Evolutionary conservation across 2,888 invertebrate genomes (phyloP), one percentile per base, ranked within the genome.

Genomic region (Drosophila diplacantha): DNA sequence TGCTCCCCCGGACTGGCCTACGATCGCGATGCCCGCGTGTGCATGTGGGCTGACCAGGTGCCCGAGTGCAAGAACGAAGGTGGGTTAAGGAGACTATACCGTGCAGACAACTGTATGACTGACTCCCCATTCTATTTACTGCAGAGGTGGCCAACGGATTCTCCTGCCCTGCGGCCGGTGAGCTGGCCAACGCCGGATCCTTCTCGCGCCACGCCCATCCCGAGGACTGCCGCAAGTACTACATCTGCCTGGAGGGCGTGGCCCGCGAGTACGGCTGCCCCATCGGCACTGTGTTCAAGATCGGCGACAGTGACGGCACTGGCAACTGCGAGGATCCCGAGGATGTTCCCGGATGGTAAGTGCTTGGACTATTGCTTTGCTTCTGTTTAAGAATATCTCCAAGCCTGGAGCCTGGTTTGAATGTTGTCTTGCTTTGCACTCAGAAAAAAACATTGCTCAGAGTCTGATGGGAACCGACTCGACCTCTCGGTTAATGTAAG

Each of bases 31-130:
- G 93, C 96, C 53, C 93, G 97, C 77, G 95, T 96, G 59, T 96
- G 96, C 90, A 96, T 97, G 95, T 96, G 98, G 98, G 95, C 97
- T 81, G 96, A 98, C 90, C 95, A 96, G 90, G 95, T 96, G 64
- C 94, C 96, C 53, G 94, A 97, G 89, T 97, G 97, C 91, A 95
- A 91, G 89, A 92, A 92, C 86, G 95, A 96, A 89, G 96, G 96
- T 96, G 90, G 84, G 89, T 86, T 9, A 0, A 1, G 11, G 2
- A 3, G 1, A 0, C 7, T 5, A 1, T 4, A 5, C 1, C 3
- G 1, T 14, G 1, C 3, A 2, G 12, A 5, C 20, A 14, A 20
- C 44, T 14, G 8, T 3, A 5, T n/a, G 1, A 9, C 11, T 5
- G 6, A 0, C 3, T 8, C 0, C 2, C 32, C 37, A 31, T 54